phyloP scores from a whole-genome alignment of 1,140 invertebrate genomes.

The Streblospio benedicti region DNA sequence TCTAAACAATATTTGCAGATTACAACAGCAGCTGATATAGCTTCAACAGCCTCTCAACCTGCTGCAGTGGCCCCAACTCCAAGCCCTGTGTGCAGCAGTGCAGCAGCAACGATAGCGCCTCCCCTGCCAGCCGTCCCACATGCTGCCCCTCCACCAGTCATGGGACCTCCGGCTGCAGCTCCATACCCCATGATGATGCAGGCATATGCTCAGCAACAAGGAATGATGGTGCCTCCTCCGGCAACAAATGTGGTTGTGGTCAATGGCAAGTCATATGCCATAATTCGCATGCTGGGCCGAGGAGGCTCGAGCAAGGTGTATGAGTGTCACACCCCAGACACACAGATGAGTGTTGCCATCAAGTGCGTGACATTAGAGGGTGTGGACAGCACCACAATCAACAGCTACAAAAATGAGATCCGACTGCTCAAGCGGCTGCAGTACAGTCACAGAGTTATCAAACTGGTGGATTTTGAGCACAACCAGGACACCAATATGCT shows the following conservation, averaged over 20 bases:
- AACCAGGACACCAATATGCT: conserved; percentile 49
- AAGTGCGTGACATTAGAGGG: conserved; percentile 50
- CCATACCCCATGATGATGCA: not conserved
- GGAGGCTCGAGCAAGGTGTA: conserved; percentile 54
- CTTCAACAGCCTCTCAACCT: too few species aligned
- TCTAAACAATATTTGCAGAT: too few species aligned
- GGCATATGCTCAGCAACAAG: not conserved
- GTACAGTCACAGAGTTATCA: conserved; percentile 68
- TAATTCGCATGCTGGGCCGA: conserved; percentile 50
- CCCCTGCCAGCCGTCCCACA: not conserved
- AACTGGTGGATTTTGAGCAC: conserved; percentile 68
- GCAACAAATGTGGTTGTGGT: conserved; percentile 26
- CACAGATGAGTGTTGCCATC: conserved; percentile 45
- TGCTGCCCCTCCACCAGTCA: not conserved
- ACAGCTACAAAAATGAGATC: conserved; percentile 86
- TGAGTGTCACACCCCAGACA: not conserved
- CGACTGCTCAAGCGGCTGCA: conserved; percentile 73
- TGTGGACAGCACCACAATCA: conserved; percentile 55
- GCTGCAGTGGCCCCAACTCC: not conserved
- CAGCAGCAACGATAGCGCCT: not conserved
- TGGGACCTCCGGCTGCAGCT: not conserved
- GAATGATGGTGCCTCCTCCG: not conserved
- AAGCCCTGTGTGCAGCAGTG: not conserved
- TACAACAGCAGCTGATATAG: too few species aligned
- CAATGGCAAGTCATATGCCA: conserved; percentile 42